Percentiles rank a stretch among this genome's conserved stretches.
Conservation (phyloP, 35 echinoderm and acorn worm species). For the Diadema setosum region DNA sequence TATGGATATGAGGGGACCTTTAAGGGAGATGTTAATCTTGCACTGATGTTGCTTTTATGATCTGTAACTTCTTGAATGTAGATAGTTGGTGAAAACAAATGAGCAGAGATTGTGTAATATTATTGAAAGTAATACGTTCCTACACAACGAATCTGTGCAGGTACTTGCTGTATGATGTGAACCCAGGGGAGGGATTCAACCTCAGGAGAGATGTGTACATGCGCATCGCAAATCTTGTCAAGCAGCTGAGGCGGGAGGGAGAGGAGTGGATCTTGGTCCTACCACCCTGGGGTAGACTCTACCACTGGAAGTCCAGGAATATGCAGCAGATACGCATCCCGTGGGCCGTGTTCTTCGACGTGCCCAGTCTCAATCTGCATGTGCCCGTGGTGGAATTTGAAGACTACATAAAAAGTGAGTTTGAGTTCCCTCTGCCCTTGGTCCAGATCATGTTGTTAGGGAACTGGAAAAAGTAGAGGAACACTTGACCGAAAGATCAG, state of each 20-base stretch:
- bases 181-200: conserved; percentile 96
- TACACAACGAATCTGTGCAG: too few species aligned
- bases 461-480: too few species aligned
- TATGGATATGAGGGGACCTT: too few species aligned
- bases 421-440: too few species aligned
- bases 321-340: conserved; percentile 82
- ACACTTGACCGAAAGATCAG: too few species aligned
- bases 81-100: too few species aligned
- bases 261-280: conserved; percentile 89
- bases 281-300: conserved; percentile 93
- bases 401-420: conserved; percentile 82
- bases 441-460: too few species aligned
- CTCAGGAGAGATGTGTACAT: conserved; percentile 97
- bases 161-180: conserved; percentile 86
- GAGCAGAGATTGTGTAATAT: too few species aligned
- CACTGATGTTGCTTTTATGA: too few species aligned
- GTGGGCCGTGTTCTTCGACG: conserved; percentile 92
- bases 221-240: conserved; percentile 86
- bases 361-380: conserved; percentile 66
- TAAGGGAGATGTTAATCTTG: too few species aligned
- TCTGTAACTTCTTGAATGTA: too few species aligned
- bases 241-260: conserved; percentile 47
- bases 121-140: too few species aligned
- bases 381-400: conserved; percentile 96
- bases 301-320: conserved; percentile 82